Evolutionary conservation across 2,888 invertebrate genomes (phyloP), one percentile per base, ranked within the genome.

Genomic region (Drosophila nr. fundita): DNA sequence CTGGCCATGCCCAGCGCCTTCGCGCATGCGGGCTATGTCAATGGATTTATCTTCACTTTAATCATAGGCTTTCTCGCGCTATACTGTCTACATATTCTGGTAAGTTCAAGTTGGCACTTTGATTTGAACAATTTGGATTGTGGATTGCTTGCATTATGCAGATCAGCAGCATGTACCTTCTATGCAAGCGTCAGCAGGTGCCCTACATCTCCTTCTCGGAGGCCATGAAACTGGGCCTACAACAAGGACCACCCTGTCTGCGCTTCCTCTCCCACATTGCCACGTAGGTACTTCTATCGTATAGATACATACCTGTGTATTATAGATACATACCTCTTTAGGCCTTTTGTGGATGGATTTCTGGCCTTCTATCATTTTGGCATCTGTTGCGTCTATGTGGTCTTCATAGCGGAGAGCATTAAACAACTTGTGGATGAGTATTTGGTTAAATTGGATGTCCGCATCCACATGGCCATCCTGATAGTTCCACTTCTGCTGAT

Each of bases 381-480:
- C 34, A 99, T 99, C 92, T 99, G 99, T 93, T 99, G 99, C 92
- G 99, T 99, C 0, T 99, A 99, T 93, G 96, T 98, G 63, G 97
- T 99, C 11, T 99, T 99, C 92, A 97, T 99, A 18, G 95, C 98
- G 2, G 96, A 95, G 82, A 99, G 97, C 93, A 91, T 98, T 0
- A 95, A 97, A 90, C 96, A 97, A 94, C 96, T 97, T 2, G 94
- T 96, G 2, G 96, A 96, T 83, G 93, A 93, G 80, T 94, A 95
- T 89, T 83, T 94, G 0, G 83, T 91, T 27, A 94, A 93, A 0
- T 93, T 94, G 61, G 93, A 94, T 34, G 92, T 94, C 74, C 92
- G 94, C 0, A 71, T 94, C 30, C 94, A 94, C 57, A 92, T 94
- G 84, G 93, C 95, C 64, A 82, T 94, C 5, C 91, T 97, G 18